Percentiles rank a stretch among this genome's conserved stretches.
Conservation (phyloP, 2,797 vertebrate genomes). For the Cichlasoma orientale region DNA sequence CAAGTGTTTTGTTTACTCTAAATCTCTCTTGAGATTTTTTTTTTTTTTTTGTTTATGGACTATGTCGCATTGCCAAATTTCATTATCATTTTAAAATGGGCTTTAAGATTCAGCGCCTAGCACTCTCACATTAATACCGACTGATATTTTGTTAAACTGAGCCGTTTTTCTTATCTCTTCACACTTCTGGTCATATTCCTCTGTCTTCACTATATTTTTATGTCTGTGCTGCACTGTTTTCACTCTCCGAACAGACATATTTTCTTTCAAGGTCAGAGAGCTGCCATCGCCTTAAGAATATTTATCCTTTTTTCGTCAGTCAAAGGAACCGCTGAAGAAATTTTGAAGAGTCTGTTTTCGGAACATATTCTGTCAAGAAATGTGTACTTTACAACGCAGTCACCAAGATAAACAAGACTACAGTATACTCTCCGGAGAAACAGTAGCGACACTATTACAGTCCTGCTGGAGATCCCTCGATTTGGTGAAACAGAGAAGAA, state of each 20-base stretch:
- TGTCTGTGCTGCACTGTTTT: background rate
- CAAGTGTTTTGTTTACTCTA: background rate
- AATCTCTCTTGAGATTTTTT: background rate
- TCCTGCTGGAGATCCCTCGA: slow-evolving; percentile 4
- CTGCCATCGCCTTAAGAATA: background rate
- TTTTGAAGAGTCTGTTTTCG: background rate
- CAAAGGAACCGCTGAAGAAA: background rate
- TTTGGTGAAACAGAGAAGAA: slow-evolving; percentile 12
- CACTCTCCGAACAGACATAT: background rate
- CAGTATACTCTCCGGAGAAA: background rate
- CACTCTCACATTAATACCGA: background rate
- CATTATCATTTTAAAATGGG: background rate
- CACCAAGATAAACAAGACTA: background rate
- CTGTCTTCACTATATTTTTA: background rate
- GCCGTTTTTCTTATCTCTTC: background rate
- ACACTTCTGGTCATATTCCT: background rate
- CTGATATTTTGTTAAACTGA: background rate
- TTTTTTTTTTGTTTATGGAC: background rate
- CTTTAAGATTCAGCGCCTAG: slow-evolving; percentile 1
- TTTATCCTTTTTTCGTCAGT: background rate
- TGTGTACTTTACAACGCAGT: background rate
- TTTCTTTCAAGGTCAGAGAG: background rate
- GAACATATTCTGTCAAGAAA: background rate
- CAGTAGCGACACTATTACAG: slow-evolving; percentile 3
- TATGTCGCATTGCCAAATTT: background rate